Base-by-base conservation (phyloP, 2,888 invertebrate species). In the Brachyopa scutellaris region DNA sequence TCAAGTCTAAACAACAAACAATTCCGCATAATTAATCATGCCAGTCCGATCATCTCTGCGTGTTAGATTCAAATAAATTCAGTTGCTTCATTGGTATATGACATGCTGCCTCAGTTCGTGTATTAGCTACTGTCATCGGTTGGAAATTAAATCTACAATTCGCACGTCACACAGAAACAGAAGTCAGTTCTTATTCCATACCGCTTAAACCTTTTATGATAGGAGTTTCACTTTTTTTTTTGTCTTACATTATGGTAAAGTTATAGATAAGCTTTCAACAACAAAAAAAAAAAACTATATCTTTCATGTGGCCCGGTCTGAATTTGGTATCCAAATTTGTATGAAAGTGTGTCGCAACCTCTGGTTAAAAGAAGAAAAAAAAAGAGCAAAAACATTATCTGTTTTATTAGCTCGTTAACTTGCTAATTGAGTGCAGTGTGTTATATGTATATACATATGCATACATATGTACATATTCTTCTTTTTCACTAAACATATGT, bases 351-450 rank as follows among this genome's bases (percentile, higher is more conserved):
- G 55, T 33, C 59, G 17, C 45, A 47, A 23, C 23, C 45, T 21
- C n/a, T 31, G 38, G 38, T 47, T 47, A 33, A 31, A 9, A 45
- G 11, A 47, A n/a, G n/a, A n/a, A n/a, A n/a, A n/a, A n/a, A 61
- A 29, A 61, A 11, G 4, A 4, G 8, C 45, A 47, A 13, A 36
- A 17, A 9, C 45, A 45, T 64, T 47, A 23, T 62, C 33, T 7
- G 21, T 73, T 74, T 80, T 74, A 74, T 55, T 55, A 80, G 59
- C 69, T 74, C 13, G 49, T 62, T 67, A 74, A 57, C 40, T 57
- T 74, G 67, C 73, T 74, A 79, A 79, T 79, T 79, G 79, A 73
- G 79, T 79, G 55, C 62, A 40, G 40, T 64, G 45, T 4, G 31
- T 31, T n/a, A 15, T n/a, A n/a, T n/a, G n/a, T n/a, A n/a, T n/a